Base-by-base conservation (phyloP, 2,797 vertebrate species). In the Hypotaenidia philippensis region DNA sequence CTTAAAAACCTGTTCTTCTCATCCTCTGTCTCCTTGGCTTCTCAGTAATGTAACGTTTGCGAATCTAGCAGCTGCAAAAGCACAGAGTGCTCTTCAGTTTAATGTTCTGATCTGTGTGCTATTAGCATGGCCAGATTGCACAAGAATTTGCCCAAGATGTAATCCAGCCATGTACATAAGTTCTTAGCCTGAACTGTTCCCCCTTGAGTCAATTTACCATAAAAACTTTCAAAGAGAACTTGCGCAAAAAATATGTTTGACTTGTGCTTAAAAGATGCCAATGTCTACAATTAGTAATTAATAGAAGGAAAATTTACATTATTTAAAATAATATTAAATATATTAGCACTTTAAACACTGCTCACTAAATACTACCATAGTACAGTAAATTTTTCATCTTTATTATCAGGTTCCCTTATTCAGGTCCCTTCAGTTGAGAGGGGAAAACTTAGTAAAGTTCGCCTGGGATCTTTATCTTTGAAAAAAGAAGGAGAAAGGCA, bases 401-500 rank as follows among this genome's bases (percentile, higher is more conserved):
- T 71, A 66, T 96, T 88, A 31, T 91, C 98, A 99, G 99, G 99
- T 95, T 99, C 99, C 93, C 99, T 99, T 94, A 99, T 99, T 98
- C 99, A 99, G 97, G 98, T 99, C 74, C 99, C 99, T 66, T 99
- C 99, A 7, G 99, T 99, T 76, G 99, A 99, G 97, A 98, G 99
- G 80, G 99, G 99, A 34, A 99, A 99, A 94, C 98, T 99, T 20
- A 99, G 99, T 90, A 99, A 99, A 97, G 99, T 99, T 94, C 99
- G 99, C 18, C 98, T 99, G 96, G 99, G 99, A 82, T 99, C 99
- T 8, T 97, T 99, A 53, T 99, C 99, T 89, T 98, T 99, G 97
- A 99, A 99, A 98, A 99, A 99, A 97, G 99, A 99, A 98, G 99
- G 99, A 84, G 99, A 99, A 96, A 98, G 99, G 53, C 99, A 99